These are phyloP conservation scores for Coelogynopora nodosa DNA, from an alignment of 2,888 invertebrate species.

Conservation along the genomic window DNA sequence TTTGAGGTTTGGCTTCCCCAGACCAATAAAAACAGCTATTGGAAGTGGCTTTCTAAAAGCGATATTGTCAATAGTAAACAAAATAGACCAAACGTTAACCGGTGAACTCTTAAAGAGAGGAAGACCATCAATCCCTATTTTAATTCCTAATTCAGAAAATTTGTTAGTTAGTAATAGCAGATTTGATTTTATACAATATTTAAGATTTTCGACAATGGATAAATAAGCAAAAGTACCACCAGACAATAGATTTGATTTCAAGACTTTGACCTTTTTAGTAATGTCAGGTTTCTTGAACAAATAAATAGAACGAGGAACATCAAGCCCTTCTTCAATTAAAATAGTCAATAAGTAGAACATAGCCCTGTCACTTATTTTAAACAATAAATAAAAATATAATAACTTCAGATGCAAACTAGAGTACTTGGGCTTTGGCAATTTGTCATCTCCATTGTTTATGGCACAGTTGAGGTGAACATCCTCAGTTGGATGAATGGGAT, in stretches of 20 bases:
- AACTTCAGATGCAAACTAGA: not conserved
- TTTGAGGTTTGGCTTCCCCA: conserved; percentile 41
- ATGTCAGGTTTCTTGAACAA: conserved; percentile 1
- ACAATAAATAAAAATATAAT: conserved; percentile 8
- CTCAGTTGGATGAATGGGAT: not conserved
- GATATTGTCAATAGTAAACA: not conserved
- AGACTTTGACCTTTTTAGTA: not conserved
- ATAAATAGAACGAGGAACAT: not conserved
- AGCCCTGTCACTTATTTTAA: not conserved
- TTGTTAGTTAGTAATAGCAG: not conserved
- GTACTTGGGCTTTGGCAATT: conserved; percentile 30
- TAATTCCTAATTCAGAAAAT: not conserved
- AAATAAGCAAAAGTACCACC: conserved; percentile 39
- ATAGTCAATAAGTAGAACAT: conserved; percentile 1
- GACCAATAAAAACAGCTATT: conserved; percentile 43
- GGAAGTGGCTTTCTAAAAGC: conserved; percentile 35
- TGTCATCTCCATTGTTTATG: not conserved
- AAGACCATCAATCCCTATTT: conserved; percentile 45
- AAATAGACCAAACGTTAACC: conserved; percentile 44
- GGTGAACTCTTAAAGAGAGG: conserved; percentile 43
- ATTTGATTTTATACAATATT: not conserved
- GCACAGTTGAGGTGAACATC: not conserved
- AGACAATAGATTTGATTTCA: not conserved
- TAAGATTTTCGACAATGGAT: not conserved
- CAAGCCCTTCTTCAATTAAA: conserved; percentile 8